Base-by-base conservation (phyloP, 1,140 invertebrate species). In the Tetramorium parvispinum region DNA sequence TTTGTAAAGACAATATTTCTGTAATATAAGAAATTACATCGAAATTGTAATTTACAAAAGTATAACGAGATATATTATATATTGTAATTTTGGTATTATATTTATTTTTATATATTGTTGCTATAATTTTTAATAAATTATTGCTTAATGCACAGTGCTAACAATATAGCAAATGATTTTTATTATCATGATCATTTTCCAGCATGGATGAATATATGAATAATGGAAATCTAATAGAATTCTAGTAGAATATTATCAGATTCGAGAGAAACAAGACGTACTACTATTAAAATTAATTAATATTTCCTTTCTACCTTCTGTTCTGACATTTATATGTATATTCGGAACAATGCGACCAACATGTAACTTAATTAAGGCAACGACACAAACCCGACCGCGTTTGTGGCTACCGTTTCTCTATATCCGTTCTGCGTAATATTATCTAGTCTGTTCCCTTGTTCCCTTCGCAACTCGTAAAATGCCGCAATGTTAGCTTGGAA, bases 281-380 rank as follows among this genome's bases (percentile, higher is more conserved):
- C 43, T 65, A 27, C 85, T 94, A 94, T 94, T 92, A 92, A 93
- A 93, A 93, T 91, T 94, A 95, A 94, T 94, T 94, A 95, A 95
- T 95, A 94, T 89, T 79, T 81, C 81, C 79, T 63, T 85, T 91
- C 91, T 89, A 93, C 89, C 78, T 92, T 93, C 93, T 82, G 79
- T 92, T 91, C 92, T 93, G 94, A 95, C 94, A 92, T 94, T 95
- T 94, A 95, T 94, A 68, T 53, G 77, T 79, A 93, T 89, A 86
- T 88, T 88, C 81, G 89, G 93, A 94, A 95, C 93, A 94, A 94
- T 93, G 93, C 92, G 91, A 92, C 91, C 92, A 87, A 91, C 92
- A 93, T 94, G 94, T 95, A 95, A 95, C 94, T 95, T 95, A 95
- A 95, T 95, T 95, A 95, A 95, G 93, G 92, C 94, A 95, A 95